Conservation (phyloP, 2,797 vertebrate species). For the Todus mexicanus region DNA sequence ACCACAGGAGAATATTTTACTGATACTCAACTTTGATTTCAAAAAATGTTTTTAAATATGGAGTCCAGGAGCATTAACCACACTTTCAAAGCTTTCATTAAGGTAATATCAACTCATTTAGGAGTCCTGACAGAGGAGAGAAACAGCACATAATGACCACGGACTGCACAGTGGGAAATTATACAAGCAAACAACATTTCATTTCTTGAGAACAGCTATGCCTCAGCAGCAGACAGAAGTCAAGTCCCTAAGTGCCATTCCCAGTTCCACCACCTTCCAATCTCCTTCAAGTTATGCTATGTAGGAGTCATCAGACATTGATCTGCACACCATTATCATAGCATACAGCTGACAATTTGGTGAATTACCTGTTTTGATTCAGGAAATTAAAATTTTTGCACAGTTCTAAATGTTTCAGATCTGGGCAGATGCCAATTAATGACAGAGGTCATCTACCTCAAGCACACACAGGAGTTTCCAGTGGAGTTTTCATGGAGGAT, state of each 20-base stretch:
- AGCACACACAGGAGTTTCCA: not conserved
- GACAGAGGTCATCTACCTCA: not conserved
- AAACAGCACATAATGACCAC: not conserved
- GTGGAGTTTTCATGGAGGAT: not conserved
- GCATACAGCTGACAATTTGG: not conserved
- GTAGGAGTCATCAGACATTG: not conserved
- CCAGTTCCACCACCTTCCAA: too few relatives aligned
- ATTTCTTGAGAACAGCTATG: not conserved
- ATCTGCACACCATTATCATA: not conserved
- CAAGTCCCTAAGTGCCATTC: not conserved
- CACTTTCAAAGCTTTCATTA: not conserved
- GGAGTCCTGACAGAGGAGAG: not conserved
- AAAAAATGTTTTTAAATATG: conserved; percentile 20
- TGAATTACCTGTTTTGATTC: not conserved
- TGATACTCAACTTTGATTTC: not conserved
- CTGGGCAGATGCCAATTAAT: not conserved
- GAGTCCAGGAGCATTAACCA: conserved; percentile 18
- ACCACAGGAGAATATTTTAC: not conserved
- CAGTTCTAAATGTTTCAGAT: not conserved
- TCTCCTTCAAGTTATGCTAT: not conserved
- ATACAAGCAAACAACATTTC: conserved; percentile 11
- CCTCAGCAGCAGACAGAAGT: not conserved
- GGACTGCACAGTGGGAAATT: not conserved
- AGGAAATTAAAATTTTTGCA: not conserved
- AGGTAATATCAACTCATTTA: conserved; percentile 10